Percentiles rank a stretch among this genome's conserved stretches.
These are phyloP conservation scores for Atta colombica DNA, from an alignment of 1,140 invertebrate species.

Conservation along the genomic window DNA sequence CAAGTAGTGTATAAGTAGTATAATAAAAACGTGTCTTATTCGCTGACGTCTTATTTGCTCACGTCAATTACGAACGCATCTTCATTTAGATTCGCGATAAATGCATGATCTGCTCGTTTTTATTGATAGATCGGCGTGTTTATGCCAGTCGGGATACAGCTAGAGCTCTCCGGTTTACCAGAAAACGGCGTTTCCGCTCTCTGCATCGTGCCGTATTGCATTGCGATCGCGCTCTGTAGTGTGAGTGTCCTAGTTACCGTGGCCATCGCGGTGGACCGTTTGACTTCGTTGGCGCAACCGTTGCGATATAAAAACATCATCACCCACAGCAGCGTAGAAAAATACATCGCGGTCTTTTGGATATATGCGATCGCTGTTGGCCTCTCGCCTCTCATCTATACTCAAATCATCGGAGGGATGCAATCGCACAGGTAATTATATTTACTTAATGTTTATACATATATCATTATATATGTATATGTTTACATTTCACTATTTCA, in stretches of 20 bases:
- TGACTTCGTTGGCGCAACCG: constrained; percentile 89
- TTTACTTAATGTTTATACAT: neutral
- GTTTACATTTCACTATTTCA: too few species aligned
- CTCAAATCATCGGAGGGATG: constrained; percentile 78
- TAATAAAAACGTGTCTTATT: too few species aligned
- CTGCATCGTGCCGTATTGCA: constrained; percentile 88
- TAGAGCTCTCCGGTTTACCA: constrained; percentile 87
- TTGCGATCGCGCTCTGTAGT: constrained; percentile 89
- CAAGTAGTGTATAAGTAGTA: too few species aligned
- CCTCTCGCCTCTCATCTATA: constrained; percentile 87
- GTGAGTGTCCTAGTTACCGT: constrained; percentile 89
- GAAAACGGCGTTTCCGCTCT: constrained; percentile 83
- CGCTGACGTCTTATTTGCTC: neutral
- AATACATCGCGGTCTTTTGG: constrained; percentile 89
- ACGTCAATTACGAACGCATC: neutral
- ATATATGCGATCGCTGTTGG: constrained; percentile 88
- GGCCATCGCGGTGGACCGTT: constrained; percentile 89
- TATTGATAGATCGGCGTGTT: constrained; percentile 88
- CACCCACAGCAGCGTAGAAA: constrained; percentile 88
- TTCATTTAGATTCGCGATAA: constrained; percentile 17
- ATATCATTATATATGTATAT: too few species aligned
- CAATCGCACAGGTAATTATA: constrained; percentile 75
- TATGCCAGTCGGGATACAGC: constrained; percentile 90
- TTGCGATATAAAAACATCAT: constrained; percentile 89
- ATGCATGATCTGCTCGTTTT: neutral